Evolutionary conservation across 2,888 invertebrate species (phyloP).

Genomic region (Ectemnius lituratus): DNA sequence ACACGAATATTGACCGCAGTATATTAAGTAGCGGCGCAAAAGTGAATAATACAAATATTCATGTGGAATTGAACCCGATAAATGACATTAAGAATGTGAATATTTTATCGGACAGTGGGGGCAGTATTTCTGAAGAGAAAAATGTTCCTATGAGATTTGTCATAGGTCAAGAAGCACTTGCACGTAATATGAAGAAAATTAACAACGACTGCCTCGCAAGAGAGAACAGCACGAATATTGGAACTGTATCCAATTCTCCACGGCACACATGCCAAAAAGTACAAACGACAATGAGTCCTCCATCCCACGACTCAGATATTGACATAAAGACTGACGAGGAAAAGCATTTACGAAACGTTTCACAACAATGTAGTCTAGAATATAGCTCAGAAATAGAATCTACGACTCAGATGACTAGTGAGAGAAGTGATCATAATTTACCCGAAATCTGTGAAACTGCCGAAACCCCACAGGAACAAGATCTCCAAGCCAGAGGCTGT

Average conservation of each 20-base stretch:
- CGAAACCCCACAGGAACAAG: slow-evolving; percentile 51
- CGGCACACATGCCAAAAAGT: slow-evolving; percentile 73
- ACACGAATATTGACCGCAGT: slow-evolving; percentile 77
- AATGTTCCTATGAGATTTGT: slow-evolving; percentile 73
- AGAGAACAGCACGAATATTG: slow-evolving; percentile 68
- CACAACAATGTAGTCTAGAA: slow-evolving; percentile 85
- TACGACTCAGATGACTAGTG: slow-evolving; percentile 70
- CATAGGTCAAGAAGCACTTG: slow-evolving; percentile 74
- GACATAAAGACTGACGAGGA: slow-evolving; percentile 70
- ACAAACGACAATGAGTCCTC: slow-evolving; percentile 50
- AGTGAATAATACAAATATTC: slow-evolving; percentile 89
- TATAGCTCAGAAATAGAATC: slow-evolving; percentile 81
- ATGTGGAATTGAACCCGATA: slow-evolving; percentile 83
- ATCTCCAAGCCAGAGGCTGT: slow-evolving; percentile 36
- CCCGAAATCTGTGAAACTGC: slow-evolving; percentile 70
- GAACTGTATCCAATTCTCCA: slow-evolving; percentile 24
- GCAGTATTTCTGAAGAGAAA: slow-evolving; percentile 73
- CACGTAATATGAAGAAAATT: slow-evolving; percentile 60
- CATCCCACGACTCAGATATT: slow-evolving; percentile 69
- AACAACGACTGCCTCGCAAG: slow-evolving; percentile 61
- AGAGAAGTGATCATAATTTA: slow-evolving; percentile 73
- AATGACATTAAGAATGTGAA: slow-evolving; percentile 83
- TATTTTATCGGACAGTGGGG: slow-evolving; percentile 83
- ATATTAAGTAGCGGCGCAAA: slow-evolving; percentile 87
- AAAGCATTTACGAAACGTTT: slow-evolving; percentile 82